Evolutionary conservation across 2,797 vertebrate genomes (phyloP).

Genomic region (Crax fasciolata): DNA sequence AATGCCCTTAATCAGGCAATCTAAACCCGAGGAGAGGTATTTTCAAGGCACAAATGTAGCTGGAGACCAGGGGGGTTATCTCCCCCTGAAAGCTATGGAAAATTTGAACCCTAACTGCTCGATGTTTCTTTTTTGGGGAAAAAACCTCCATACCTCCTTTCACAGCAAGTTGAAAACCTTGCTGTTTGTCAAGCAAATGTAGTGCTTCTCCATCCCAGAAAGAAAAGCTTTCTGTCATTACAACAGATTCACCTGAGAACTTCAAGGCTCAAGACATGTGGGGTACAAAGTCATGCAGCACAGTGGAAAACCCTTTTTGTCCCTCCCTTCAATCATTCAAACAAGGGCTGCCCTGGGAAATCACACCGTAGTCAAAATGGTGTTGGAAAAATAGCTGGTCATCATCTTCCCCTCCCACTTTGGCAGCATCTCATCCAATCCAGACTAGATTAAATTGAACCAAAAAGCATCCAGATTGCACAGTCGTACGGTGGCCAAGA

Average conservation of each 20-base stretch:
- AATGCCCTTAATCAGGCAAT: too few relatives aligned
- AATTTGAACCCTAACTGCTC: neutral
- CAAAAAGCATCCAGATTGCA: neutral
- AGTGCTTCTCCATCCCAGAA: neutral
- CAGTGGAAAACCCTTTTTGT: neutral
- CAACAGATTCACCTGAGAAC: neutral
- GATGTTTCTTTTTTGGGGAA: rapidly evolving
- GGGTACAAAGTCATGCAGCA: neutral
- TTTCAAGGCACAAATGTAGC: neutral
- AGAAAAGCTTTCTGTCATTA: neutral
- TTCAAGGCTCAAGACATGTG: neutral
- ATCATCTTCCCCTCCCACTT: neutral
- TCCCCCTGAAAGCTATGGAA: neutral
- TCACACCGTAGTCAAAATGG: rapidly evolving
- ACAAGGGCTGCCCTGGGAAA: neutral
- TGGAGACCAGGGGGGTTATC: neutral
- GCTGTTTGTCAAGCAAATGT: neutral
- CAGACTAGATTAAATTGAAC: slow-evolving; percentile 2
- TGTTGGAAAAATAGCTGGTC: neutral
- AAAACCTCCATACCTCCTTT: neutral
- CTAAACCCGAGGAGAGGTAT: neutral
- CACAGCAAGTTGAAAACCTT: neutral
- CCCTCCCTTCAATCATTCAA: too few relatives aligned
- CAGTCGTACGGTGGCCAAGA: neutral
- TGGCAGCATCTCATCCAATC: neutral